phyloP scores from a whole-genome alignment of 2,113 vertebrate genomes.

The Myotis yumanensis region DNA sequence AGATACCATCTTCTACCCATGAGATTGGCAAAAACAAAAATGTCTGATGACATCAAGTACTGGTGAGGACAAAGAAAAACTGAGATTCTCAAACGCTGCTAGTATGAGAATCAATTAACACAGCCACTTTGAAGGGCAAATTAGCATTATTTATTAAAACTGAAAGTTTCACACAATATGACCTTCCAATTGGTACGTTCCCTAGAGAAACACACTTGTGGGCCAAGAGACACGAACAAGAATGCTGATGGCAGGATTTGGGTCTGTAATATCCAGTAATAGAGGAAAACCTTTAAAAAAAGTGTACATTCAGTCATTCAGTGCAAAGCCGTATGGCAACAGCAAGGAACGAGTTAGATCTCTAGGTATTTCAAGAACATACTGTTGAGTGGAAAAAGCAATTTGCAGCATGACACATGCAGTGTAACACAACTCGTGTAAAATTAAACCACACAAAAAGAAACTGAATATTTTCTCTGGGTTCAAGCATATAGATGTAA shows the following conservation, averaged over 20 bases:
- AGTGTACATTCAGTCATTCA: not conserved
- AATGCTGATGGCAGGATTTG: not conserved
- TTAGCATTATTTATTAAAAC: slow-evolving; percentile 63
- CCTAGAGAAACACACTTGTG: slow-evolving; percentile 23
- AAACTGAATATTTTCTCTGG: not conserved
- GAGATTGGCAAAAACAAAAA: not conserved
- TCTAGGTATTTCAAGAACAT: not conserved
- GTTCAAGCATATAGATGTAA: not conserved
- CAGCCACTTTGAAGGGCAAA: slow-evolving; percentile 33
- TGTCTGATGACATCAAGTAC: not conserved
- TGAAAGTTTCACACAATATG: slow-evolving; percentile 56
- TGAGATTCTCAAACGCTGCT: not conserved
- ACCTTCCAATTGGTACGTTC: slow-evolving; percentile 23
- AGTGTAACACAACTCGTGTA: not conserved
- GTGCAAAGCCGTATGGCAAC: not conserved
- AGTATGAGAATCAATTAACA: not conserved
- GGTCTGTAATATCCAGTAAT: not conserved
- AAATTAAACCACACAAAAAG: not conserved
- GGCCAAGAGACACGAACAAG: not conserved
- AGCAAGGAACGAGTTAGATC: not conserved
- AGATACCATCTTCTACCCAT: not conserved
- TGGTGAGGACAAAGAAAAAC: not conserved
- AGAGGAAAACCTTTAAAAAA: not conserved
- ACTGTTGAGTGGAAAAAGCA: not conserved
- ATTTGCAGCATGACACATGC: not conserved